Conservation (phyloP, 2,797 vertebrate genomes). For the Amniataba percoides region DNA sequence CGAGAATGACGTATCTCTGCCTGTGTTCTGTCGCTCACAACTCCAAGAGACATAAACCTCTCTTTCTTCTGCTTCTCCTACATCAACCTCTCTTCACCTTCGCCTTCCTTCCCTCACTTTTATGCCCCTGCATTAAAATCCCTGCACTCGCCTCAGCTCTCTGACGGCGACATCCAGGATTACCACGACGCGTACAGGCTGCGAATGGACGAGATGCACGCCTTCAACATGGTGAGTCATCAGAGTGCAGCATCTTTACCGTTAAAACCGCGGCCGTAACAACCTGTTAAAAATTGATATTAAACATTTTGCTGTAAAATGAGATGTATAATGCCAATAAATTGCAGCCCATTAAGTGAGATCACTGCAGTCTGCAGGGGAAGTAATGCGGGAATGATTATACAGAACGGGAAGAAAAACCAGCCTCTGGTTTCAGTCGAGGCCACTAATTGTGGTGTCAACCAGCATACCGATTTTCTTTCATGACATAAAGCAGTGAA, state of each 20-base stretch:
- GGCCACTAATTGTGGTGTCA: constrained; percentile 66
- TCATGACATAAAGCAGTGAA: constrained; percentile 63
- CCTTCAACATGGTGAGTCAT: constrained; percentile 94
- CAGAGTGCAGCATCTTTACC: neutral
- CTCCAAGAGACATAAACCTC: constrained; percentile 17
- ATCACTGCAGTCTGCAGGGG: constrained; percentile 46
- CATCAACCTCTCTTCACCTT: neutral
- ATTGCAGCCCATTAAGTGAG: constrained; percentile 48
- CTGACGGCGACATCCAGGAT: constrained; percentile 88
- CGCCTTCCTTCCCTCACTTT: neutral
- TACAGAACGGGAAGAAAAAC: constrained; percentile 42
- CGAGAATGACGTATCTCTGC: constrained; percentile 9
- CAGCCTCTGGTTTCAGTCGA: constrained; percentile 31
- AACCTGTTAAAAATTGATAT: constrained; percentile 23
- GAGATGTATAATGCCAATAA: constrained; percentile 30
- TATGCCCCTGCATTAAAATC: neutral
- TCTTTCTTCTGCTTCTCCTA: constrained; percentile 2
- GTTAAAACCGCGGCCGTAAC: constrained; percentile 16
- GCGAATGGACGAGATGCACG: constrained; percentile 91
- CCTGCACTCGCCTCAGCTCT: constrained; percentile 82
- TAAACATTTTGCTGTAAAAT: constrained; percentile 41
- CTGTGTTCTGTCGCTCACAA: constrained; percentile 32
- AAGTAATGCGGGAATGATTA: constrained; percentile 37
- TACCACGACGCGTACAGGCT: constrained; percentile 89
- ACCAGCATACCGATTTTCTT: constrained; percentile 49